Evolutionary conservation across 2,797 vertebrate genomes (phyloP).

Genomic region (Chlorospingus semifuscus): DNA sequence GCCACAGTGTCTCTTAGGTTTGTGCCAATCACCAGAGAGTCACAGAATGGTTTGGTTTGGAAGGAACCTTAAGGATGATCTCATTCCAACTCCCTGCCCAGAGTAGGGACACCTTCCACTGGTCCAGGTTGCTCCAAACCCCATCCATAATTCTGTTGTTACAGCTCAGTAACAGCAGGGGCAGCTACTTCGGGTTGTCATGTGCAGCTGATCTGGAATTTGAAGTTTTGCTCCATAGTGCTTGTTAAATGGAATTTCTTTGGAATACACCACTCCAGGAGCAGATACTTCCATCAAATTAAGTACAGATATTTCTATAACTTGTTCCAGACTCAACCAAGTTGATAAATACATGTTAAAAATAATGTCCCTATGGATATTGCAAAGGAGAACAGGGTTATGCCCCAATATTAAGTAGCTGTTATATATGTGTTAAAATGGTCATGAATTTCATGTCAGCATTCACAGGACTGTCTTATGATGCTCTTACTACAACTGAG

Average conservation of each 20-base stretch:
- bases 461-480: neutral
- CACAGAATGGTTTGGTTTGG: neutral
- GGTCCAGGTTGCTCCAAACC: neutral
- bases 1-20: neutral
- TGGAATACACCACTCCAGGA: neutral
- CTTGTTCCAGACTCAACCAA: neutral
- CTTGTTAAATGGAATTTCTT: neutral
- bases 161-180: neutral
- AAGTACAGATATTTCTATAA: neutral
- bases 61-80: neutral
- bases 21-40: neutral
- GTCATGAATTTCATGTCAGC: neutral
- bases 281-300: neutral
- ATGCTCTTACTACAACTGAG: neutral
- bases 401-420: neutral
- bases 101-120: neutral
- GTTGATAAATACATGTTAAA: neutral
- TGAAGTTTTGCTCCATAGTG: neutral
- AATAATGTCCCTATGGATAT: fast-evolving
- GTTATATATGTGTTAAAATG: neutral
- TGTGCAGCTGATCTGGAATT: neutral
- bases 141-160: neutral
- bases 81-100: neutral
- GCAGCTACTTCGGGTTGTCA: neutral
- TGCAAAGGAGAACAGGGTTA: neutral